Evolutionary conservation across 2,888 invertebrate genomes (phyloP), one percentile per base, ranked within the genome.

Genomic region (Nemapogon koenigi): DNA sequence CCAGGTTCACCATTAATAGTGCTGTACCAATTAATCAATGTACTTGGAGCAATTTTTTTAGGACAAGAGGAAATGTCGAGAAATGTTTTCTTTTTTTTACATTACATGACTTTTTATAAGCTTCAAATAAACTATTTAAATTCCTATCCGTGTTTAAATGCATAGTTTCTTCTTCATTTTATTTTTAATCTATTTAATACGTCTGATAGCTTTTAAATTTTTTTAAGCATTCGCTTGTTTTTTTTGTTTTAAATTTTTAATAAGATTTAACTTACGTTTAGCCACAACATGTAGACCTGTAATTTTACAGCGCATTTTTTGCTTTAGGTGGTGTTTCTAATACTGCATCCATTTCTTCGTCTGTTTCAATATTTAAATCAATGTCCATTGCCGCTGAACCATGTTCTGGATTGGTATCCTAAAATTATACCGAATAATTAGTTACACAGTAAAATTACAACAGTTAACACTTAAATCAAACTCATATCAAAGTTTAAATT

Each of bases 1-100:
- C 43, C 45, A 3, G 45, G 37, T 15, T 43, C 40, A 7, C 35
- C 39, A 31, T 45, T 33, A 2, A 43, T 15, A 4, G 32, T 19
- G 6, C 40, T 26, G 15, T 45, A 43, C 43, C 45, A 43, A n/a
- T 22, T 41, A 1, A 18, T 13, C 14, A 43, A n/a, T 6, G 39
- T 43, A n/a, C 36, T 14, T 3, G 40, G 18, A 22, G n/a, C n/a
- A n/a, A n/a, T n/a, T n/a, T n/a, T n/a, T n/a, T n/a, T n/a, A n/a
- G n/a, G n/a, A n/a, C n/a, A n/a, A n/a, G n/a, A n/a, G n/a, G n/a
- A n/a, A n/a, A n/a, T n/a, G n/a, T n/a, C n/a, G n/a, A n/a, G n/a
- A n/a, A n/a, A n/a, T n/a, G n/a, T n/a, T n/a, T n/a, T n/a, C n/a
- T n/a, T n/a, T n/a, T n/a, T n/a, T n/a, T n/a, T n/a, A n/a, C n/a